Evolutionary conservation across 2,113 vertebrate genomes (phyloP).

Genomic region (Ciconia stormi): DNA sequence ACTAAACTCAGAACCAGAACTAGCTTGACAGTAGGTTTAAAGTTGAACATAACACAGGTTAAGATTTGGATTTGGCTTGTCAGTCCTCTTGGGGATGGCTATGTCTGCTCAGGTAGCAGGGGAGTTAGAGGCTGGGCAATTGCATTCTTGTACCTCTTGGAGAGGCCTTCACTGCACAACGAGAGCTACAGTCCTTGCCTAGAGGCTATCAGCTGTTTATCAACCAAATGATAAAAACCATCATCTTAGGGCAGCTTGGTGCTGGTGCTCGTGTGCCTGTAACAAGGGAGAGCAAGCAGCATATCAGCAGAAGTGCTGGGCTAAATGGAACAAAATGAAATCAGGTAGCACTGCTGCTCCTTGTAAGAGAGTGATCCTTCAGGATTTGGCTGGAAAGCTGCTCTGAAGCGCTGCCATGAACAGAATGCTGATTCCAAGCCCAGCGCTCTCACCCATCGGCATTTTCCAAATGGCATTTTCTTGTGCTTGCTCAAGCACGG

Average conservation of each 20-base stretch:
- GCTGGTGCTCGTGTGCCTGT: background rate
- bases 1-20: background rate
- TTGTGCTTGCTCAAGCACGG: background rate
- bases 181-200: background rate
- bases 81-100: background rate
- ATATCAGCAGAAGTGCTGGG: background rate
- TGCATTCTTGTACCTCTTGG: background rate
- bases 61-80: background rate
- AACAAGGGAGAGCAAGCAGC: background rate
- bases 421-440: conserved; percentile 27
- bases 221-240: background rate
- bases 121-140: background rate
- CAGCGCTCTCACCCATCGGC: background rate
- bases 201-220: background rate
- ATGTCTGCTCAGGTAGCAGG: background rate
- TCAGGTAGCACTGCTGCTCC: background rate
- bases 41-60: background rate
- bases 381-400: conserved; percentile 37
- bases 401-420: background rate
- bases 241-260: background rate
- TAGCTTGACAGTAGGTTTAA: background rate
- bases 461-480: conserved; percentile 27
- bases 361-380: background rate
- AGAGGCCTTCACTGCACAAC: background rate
- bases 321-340: background rate